These are phyloP conservation scores for Sycophila texana DNA, from an alignment of 2,888 invertebrate genomes.

Conservation along the genomic window DNA sequence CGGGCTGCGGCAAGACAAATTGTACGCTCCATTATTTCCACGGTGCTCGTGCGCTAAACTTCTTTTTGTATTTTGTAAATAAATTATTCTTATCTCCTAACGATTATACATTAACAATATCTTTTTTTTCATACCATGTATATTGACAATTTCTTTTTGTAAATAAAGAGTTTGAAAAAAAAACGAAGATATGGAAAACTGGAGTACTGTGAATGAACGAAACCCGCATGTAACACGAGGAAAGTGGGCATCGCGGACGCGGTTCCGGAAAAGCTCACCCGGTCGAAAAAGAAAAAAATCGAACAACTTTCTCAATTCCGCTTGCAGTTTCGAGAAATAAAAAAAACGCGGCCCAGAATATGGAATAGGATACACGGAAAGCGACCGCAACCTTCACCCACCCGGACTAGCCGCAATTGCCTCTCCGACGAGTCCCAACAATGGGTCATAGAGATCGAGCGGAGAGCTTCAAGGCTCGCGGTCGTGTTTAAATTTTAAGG, in stretches of 20 bases:
- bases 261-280: too few relatives aligned
- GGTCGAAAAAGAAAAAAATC: too few relatives aligned
- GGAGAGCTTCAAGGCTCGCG: conserved; percentile 37
- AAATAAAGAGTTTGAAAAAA: conserved; percentile 64
- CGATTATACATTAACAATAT: conserved; percentile 43
- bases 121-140: conserved; percentile 56
- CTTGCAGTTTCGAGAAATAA: background rate
- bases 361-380: background rate
- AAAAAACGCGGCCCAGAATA: background rate
- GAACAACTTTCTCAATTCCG: background rate
- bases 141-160: conserved; percentile 63
- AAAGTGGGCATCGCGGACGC: too few relatives aligned
- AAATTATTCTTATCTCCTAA: conserved; percentile 60
- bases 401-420: conserved; percentile 2
- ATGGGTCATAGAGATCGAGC: background rate
- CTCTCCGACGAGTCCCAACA: conserved; percentile 8
- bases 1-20: conserved; percentile 6
- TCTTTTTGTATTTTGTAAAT: conserved; percentile 62
- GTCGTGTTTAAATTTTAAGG: conserved; percentile 18
- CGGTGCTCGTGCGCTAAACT: conserved; percentile 40
- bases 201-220: too few relatives aligned
- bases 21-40: conserved; percentile 18
- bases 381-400: conserved; percentile 41
- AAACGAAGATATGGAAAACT: background rate
- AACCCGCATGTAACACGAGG: background rate